phyloP scores from a whole-genome alignment of 2,113 vertebrate genomes.

The Chloroceryle aenea region DNA sequence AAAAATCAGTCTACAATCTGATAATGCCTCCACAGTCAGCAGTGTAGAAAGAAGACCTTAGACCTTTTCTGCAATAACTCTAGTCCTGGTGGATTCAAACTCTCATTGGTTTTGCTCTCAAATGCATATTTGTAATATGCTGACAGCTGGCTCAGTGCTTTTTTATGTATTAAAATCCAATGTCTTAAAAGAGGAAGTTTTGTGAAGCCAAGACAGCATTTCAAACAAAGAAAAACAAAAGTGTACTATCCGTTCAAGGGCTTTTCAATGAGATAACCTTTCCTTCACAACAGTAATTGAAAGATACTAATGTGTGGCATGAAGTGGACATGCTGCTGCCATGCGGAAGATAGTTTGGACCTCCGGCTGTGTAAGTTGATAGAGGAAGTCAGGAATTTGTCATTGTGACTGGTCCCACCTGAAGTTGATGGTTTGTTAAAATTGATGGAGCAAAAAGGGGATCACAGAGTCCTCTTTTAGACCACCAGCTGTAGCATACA shows the following conservation, averaged over 20 bases:
- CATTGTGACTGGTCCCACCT: not conserved
- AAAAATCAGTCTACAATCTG: not conserved
- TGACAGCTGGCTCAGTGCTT: slow-evolving; percentile 55
- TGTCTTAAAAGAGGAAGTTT: slow-evolving; percentile 35
- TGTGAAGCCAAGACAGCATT: slow-evolving; percentile 10
- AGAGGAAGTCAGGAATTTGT: not conserved
- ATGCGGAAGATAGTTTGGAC: not conserved
- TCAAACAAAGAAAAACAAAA: not conserved
- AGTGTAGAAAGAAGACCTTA: slow-evolving; percentile 28
- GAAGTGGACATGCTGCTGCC: not conserved
- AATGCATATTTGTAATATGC: slow-evolving; percentile 54
- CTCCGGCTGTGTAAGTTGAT: not conserved
- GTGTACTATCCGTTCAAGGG: not conserved
- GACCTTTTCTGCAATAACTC: slow-evolving; percentile 51
- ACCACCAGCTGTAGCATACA: not conserved
- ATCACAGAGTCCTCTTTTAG: not conserved
- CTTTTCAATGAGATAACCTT: not conserved
- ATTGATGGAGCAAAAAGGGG: not conserved
- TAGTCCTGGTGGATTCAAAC: slow-evolving; percentile 39
- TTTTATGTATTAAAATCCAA: slow-evolving; percentile 60
- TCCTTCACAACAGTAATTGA: not conserved
- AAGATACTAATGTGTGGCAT: not conserved
- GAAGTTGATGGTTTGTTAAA: not conserved
- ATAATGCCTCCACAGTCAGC: slow-evolving; percentile 14
- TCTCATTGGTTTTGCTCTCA: slow-evolving; percentile 58